Evolutionary conservation across 2,113 vertebrate species (phyloP).

Genomic region (Saccopteryx bilineata): DNA sequence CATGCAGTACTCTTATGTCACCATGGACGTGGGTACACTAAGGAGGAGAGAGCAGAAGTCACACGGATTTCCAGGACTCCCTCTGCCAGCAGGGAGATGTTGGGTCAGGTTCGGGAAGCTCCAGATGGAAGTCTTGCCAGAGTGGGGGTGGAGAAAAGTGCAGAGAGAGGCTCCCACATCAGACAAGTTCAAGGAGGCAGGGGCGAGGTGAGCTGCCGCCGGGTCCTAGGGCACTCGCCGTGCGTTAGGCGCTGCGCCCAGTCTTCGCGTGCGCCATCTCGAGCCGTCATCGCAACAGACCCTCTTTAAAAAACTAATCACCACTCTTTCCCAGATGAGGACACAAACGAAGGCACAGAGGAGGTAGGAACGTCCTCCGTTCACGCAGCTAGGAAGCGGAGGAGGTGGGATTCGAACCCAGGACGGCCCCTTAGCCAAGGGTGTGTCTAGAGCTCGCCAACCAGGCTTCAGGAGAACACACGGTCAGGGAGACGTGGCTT

Average conservation of each 20-base stretch:
- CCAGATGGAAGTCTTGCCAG: background rate
- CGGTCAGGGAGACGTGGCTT: too few relatives aligned
- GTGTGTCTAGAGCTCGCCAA: background rate
- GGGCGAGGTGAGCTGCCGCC: background rate
- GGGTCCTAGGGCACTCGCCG: background rate
- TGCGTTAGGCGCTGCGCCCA: too few relatives aligned
- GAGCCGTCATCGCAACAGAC: background rate
- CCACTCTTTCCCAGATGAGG: background rate
- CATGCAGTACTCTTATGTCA: constrained; percentile 63
- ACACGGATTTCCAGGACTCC: constrained; percentile 58
- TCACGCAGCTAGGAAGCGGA: background rate
- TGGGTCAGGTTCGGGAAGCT: constrained; percentile 24
- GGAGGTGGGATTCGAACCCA: background rate
- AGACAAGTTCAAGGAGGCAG: background rate
- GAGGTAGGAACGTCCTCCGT: background rate
- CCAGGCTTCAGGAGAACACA: background rate
- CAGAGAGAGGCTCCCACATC: background rate
- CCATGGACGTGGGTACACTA: constrained; percentile 66
- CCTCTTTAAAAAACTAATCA: background rate
- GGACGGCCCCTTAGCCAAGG: background rate
- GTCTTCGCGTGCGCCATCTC: background rate
- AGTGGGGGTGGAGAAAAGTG: background rate
- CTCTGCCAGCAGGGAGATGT: background rate
- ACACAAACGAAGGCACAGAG: background rate
- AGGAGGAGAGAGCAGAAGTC: constrained; percentile 66